A percentile compares a stretch with the other conserved stretches of the same genome.
Conservation (phyloP, 2,113 vertebrate species). For the Mirza zaza region DNA sequence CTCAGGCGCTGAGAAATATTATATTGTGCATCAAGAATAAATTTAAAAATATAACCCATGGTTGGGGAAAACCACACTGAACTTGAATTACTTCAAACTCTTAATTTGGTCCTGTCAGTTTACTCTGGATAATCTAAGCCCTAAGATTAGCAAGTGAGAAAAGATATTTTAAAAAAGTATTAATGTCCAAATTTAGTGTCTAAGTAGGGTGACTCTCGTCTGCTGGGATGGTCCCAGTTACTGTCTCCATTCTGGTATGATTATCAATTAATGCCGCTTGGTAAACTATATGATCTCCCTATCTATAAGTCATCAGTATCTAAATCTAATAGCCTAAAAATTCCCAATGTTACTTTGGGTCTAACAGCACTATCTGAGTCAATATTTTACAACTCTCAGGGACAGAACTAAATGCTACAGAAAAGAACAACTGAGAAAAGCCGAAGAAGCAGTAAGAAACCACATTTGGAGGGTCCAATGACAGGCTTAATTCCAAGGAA, state of each 20-base stretch:
- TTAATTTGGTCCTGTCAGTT: not conserved
- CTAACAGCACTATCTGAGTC: not conserved
- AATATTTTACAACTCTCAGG: not conserved
- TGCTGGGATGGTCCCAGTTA: not conserved
- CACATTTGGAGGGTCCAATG: not conserved
- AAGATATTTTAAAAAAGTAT: not conserved
- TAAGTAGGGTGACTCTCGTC: not conserved
- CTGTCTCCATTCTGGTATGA: not conserved
- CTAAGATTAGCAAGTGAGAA: constrained; percentile 11
- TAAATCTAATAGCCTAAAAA: not conserved
- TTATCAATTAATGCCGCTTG: not conserved
- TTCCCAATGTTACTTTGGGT: not conserved
- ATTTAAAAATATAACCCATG: constrained; percentile 61
- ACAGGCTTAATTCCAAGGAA: constrained; percentile 14
- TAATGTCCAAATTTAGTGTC: not conserved
- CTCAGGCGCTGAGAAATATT: constrained; percentile 56
- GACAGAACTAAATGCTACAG: not conserved
- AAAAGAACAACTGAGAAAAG: not conserved
- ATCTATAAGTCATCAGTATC: not conserved
- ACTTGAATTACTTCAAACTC: constrained; percentile 46
- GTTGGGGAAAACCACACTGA: constrained; percentile 47
- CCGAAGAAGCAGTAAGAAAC: not conserved
- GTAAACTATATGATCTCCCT: not conserved
- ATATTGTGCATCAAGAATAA: constrained; percentile 42
- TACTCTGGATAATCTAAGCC: not conserved